These are phyloP conservation scores for Gasterosteus nipponicus DNA, from an alignment of 2,113 vertebrate genomes.

Conservation along the genomic window DNA sequence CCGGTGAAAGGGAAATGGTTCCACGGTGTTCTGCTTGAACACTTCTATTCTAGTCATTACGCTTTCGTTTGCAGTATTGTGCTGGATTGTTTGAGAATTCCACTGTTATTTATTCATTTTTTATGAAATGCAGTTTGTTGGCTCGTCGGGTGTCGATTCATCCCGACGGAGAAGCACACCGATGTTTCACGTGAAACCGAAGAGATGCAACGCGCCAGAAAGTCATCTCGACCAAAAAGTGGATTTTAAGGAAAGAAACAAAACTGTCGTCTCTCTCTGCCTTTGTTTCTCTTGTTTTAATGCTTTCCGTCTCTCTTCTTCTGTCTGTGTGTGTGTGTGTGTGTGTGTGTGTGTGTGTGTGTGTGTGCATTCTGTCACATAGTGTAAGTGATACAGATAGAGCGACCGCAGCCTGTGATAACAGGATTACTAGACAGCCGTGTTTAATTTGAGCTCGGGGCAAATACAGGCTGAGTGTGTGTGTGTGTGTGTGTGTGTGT, in stretches of 20 bases:
- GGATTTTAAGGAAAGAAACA: slow-evolving; percentile 12
- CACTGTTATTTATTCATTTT: no score
- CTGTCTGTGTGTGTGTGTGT: slow-evolving; percentile 5
- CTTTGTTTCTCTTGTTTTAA: slow-evolving; percentile 1
- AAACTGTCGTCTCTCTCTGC: not conserved
- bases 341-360: slow-evolving; percentile 20
- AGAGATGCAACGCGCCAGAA: not conserved
- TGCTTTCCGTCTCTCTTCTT: not conserved
- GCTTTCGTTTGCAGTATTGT: no score
- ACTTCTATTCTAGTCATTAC: no score
- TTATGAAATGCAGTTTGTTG: not conserved
- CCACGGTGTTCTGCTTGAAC: no score
- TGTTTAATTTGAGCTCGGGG: slow-evolving; percentile 56
- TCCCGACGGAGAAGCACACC: not conserved
- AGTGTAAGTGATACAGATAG: slow-evolving; percentile 62
- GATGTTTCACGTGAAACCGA: no score
- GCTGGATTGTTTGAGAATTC: no score
- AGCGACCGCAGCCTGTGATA: slow-evolving; percentile 58
- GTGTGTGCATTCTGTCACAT: slow-evolving; percentile 25
- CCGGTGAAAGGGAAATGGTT: not conserved
- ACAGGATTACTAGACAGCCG: slow-evolving; percentile 61
- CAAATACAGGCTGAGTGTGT: slow-evolving; percentile 30
- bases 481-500: slow-evolving; percentile 11
- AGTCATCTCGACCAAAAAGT: not conserved
- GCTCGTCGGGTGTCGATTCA: not conserved